These are phyloP conservation scores for Cyaniris semiargus DNA, from an alignment of 2,888 invertebrate genomes.

Conservation along the genomic window DNA sequence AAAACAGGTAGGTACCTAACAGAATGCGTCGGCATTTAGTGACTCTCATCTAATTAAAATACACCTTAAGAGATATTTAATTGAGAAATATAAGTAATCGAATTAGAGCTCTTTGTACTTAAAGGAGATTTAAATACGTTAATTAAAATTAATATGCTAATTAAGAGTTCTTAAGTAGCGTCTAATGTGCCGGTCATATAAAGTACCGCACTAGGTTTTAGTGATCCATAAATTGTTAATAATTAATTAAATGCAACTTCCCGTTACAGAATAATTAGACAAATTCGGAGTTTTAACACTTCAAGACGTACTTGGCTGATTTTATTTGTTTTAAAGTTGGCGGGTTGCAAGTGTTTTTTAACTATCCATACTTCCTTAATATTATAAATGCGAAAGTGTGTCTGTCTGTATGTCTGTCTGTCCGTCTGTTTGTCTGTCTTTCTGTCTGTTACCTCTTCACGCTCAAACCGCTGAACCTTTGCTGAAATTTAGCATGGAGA, in stretches of 20 bases:
- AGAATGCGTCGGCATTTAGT: not conserved
- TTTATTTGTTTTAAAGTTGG: not conserved
- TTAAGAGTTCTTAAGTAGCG: conserved; percentile 9
- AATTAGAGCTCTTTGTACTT: not conserved
- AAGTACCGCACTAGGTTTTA: not conserved
- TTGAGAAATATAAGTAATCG: conserved; percentile 19
- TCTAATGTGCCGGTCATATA: conserved; percentile 13
- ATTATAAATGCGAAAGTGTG: too few species aligned
- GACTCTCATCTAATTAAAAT: conserved; percentile 1
- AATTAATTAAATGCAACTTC: not conserved
- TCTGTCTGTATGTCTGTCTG: too few species aligned
- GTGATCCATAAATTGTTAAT: not conserved
- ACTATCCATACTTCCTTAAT: too few species aligned
- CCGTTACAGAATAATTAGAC: not conserved
- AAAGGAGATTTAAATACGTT: conserved; percentile 14
- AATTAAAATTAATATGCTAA: conserved; percentile 15
- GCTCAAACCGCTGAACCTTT: too few species aligned
- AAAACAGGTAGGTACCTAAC: not conserved
- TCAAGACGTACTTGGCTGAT: not conserved
- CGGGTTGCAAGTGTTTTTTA: too few species aligned
- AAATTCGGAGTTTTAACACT: not conserved
- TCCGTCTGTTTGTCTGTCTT: too few species aligned
- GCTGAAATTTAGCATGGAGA: too few species aligned
- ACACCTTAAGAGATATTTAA: not conserved
- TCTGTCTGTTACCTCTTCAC: too few species aligned